Evolutionary conservation across 1,140 invertebrate genomes (phyloP).

Genomic region (Triops cancriformis): DNA sequence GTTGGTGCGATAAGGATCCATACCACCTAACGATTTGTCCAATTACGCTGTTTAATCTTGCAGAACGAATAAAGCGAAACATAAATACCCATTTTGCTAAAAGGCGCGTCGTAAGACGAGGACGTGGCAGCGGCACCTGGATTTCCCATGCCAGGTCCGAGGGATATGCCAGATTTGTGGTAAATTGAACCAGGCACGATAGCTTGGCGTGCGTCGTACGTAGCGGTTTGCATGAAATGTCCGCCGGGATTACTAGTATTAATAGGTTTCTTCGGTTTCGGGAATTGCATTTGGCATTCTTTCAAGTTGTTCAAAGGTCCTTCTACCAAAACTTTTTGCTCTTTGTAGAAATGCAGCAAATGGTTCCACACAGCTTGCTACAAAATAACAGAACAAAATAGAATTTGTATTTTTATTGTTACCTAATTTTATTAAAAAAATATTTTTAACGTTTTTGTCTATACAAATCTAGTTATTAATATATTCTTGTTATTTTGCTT

Average conservation of each 20-base stretch:
- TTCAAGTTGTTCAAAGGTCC: constrained; percentile 96
- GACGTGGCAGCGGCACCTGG: constrained; percentile 29
- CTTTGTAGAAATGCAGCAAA: constrained; percentile 93
- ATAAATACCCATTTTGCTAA: neutral
- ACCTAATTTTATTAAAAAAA: neutral
- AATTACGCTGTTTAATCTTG: neutral
- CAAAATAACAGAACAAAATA: constrained; percentile 28
- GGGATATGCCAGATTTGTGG: constrained; percentile 52
- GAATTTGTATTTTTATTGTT: neutral
- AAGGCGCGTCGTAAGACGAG: neutral
- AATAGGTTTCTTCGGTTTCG: constrained; percentile 90
- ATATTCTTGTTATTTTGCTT: too few relatives aligned
- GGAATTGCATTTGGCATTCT: constrained; percentile 92
- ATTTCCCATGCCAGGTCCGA: constrained; percentile 30
- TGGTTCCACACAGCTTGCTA: constrained; percentile 97
- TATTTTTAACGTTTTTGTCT: neutral
- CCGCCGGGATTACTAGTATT: constrained; percentile 91
- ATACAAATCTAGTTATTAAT: too few relatives aligned
- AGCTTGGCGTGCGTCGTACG: constrained; percentile 68
- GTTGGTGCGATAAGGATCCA: constrained; percentile 46
- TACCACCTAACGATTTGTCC: constrained; percentile 6
- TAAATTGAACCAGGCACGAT: constrained; percentile 72
- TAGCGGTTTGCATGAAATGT: constrained; percentile 92
- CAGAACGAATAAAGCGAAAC: too few relatives aligned
- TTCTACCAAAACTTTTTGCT: constrained; percentile 94